Conservation (phyloP, 2,888 invertebrate genomes). For the Apamea crenata region DNA sequence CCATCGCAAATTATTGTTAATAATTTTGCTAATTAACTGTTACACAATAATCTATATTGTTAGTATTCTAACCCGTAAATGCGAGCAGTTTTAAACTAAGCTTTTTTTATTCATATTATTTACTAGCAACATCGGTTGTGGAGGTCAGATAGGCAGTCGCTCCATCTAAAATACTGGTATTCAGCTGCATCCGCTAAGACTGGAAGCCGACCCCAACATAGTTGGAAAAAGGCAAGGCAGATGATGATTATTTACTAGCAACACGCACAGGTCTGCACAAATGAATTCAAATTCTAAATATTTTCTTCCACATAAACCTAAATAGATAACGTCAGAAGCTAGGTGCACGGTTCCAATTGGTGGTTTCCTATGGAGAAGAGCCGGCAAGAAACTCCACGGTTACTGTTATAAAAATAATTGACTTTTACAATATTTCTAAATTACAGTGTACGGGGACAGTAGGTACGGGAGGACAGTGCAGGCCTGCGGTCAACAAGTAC, state of each 20-base stretch:
- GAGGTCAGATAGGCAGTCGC: too few relatives aligned
- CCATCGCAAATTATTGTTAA: conserved; percentile 3
- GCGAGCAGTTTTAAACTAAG: not conserved
- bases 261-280: not conserved
- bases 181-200: too few relatives aligned
- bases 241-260: not conserved
- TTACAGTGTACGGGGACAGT: too few relatives aligned
- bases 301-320: not conserved
- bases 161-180: too few relatives aligned
- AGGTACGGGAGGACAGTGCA: too few relatives aligned
- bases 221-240: too few relatives aligned
- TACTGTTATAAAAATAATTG: not conserved
- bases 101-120: not conserved
- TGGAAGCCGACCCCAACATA: too few relatives aligned
- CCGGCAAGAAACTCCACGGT: not conserved
- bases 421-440: not conserved
- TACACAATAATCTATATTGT: not conserved
- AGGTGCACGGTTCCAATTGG: too few relatives aligned
- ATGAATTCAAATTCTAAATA: not conserved
- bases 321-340: too few relatives aligned
- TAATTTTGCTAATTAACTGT: not conserved
- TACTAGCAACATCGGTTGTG: not conserved
- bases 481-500: not conserved
- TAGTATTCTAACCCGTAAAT: not conserved
- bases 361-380: not conserved